phyloP scores from a whole-genome alignment of 2,113 vertebrate species.

The Puffinus mauretanicus region DNA sequence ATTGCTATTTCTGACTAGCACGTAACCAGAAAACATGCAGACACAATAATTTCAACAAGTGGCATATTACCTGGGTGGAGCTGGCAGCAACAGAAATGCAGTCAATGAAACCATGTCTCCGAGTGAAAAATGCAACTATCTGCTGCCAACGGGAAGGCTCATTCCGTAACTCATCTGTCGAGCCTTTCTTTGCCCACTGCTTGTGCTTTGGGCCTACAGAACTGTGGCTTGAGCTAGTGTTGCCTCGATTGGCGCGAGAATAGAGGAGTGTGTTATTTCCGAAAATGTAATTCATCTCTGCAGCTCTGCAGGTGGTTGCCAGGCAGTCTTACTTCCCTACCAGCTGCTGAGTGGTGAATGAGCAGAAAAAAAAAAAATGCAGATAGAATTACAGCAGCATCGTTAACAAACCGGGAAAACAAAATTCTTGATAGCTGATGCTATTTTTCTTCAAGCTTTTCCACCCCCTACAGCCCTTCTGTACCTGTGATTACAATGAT shows the following conservation, averaged over 20 bases:
- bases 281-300: conserved; percentile 99
- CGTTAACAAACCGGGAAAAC: conserved; percentile 72
- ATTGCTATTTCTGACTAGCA: conserved; percentile 7
- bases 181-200: conserved; percentile 88
- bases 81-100: conserved; percentile 88
- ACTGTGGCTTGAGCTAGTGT: conserved; percentile 82
- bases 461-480: conserved; percentile 34
- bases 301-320: conserved; percentile 83
- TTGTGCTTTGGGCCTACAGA: conserved; percentile 87
- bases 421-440: conserved; percentile 69
- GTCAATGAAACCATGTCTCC: conserved; percentile 92
- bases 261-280: conserved; percentile 95
- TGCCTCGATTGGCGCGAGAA: conserved; percentile 86
- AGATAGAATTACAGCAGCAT: conserved; percentile 85
- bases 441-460: conserved; percentile 61
- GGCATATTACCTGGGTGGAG: conserved; percentile 88
- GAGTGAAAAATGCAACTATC: conserved; percentile 91
- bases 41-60: conserved; percentile 67
- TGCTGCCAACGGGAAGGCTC: conserved; percentile 95
- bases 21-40: conserved; percentile 40
- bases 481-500: conserved; percentile 53
- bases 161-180: conserved; percentile 85
- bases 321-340: conserved; percentile 81
- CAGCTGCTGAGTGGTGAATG: conserved; percentile 81
- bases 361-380: conserved; percentile 73